A percentile compares a stretch with the other conserved stretches of the same genome.
These are phyloP conservation scores for Pachydiplax longipennis DNA, from an alignment of 2,888 invertebrate genomes.

Conservation along the genomic window DNA sequence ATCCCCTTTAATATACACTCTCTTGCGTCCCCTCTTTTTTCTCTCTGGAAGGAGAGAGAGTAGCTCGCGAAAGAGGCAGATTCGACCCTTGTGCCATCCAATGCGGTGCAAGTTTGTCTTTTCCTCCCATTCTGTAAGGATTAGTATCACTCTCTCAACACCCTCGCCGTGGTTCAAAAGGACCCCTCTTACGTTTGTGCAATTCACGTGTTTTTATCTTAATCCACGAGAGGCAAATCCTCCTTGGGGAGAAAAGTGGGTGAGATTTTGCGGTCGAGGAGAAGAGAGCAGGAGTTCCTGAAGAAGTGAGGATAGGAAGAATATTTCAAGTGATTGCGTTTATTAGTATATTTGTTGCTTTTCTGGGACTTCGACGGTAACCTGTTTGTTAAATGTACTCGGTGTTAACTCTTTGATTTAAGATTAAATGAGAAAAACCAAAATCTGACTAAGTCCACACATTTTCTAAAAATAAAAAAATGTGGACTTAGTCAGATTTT, in stretches of 20 bases:
- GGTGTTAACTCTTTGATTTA: too few relatives aligned
- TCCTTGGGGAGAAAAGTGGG: background rate
- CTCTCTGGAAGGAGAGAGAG: background rate
- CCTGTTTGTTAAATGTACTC: too few relatives aligned
- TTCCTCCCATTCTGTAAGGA: background rate
- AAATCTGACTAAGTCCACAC: too few relatives aligned
- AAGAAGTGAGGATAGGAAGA: background rate
- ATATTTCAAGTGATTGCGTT: background rate
- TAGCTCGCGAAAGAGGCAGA: background rate
- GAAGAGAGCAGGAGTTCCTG: background rate
- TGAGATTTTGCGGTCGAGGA: background rate
- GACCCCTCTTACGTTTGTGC: background rate
- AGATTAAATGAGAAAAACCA: too few relatives aligned
- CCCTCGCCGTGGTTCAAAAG: background rate
- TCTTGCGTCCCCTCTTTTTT: background rate
- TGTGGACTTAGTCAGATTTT: too few relatives aligned
- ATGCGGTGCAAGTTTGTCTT: background rate
- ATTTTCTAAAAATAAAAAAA: too few relatives aligned
- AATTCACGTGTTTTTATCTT: conserved; percentile 3
- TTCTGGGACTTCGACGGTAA: too few relatives aligned
- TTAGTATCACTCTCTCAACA: background rate
- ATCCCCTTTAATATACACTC: background rate
- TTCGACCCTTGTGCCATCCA: background rate
- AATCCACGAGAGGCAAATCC: background rate
- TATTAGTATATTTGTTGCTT: background rate